Percentiles rank a stretch among this genome's conserved stretches.
Conservation (phyloP, 2,888 invertebrate species). For the Priocnemis perturbator region DNA sequence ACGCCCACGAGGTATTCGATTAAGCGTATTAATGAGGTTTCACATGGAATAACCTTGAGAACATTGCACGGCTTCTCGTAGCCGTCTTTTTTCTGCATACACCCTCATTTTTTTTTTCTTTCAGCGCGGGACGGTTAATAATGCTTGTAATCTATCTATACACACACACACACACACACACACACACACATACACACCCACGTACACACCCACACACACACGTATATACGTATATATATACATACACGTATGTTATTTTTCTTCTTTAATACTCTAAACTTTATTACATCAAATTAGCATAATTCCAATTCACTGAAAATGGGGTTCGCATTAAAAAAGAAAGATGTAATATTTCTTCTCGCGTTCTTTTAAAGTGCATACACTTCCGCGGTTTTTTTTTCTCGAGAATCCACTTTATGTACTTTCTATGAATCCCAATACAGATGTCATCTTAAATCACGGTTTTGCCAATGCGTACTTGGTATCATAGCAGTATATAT, state of each 20-base stretch:
- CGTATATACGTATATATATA: constrained; percentile 1
- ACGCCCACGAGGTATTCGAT: constrained; percentile 30
- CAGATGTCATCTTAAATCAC: too few species aligned
- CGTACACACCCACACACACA: constrained; percentile 6
- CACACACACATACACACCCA: too few species aligned
- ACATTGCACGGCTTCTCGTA: constrained; percentile 33
- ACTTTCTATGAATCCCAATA: too few species aligned
- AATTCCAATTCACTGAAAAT: not conserved
- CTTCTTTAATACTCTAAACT: not conserved
- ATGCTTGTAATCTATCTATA: constrained; percentile 28
- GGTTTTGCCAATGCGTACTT: too few species aligned
- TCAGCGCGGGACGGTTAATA: constrained; percentile 44
- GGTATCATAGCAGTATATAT: too few species aligned
- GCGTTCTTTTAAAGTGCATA: too few species aligned
- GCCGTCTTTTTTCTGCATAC: constrained; percentile 15
- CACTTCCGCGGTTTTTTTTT: too few species aligned
- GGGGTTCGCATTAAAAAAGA: too few species aligned
- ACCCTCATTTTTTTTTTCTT: constrained; percentile 30
- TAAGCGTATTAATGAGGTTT: constrained; percentile 39
- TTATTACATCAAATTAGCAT: not conserved
- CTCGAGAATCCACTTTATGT: too few species aligned
- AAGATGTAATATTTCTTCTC: too few species aligned
- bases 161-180: too few species aligned
- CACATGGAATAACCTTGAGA: constrained; percentile 39
- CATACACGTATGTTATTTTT: not conserved